Evolutionary conservation across 2,888 invertebrate genomes (phyloP).

Genomic region (Darwinula stevensoni): DNA sequence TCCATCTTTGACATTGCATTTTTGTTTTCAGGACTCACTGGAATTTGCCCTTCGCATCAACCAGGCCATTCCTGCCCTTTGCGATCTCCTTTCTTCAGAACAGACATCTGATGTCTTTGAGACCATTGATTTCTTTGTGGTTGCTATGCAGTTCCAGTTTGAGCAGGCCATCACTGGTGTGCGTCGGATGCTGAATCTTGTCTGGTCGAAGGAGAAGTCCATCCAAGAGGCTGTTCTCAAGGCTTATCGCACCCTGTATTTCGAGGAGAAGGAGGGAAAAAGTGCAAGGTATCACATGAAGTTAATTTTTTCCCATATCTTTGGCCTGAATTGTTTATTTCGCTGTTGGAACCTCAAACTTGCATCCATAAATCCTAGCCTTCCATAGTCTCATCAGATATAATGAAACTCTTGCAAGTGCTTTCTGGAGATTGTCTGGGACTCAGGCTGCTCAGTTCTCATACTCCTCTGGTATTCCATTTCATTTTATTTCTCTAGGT

Average conservation of each 20-base stretch:
- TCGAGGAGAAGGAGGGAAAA: constrained; percentile 15
- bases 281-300: neutral
- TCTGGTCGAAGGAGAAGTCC: constrained; percentile 47
- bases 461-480: too few species aligned
- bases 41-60: constrained; percentile 23
- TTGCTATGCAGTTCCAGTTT: constrained; percentile 42
- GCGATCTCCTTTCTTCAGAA: constrained; percentile 30
- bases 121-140: constrained; percentile 60
- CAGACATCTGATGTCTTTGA: constrained; percentile 48
- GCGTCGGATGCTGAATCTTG: constrained; percentile 39
- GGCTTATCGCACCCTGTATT: constrained; percentile 41
- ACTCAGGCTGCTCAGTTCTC: too few species aligned
- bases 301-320: neutral
- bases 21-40: constrained; percentile 21
- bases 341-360: too few species aligned
- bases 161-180: constrained; percentile 37
- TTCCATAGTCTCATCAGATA: too few species aligned
- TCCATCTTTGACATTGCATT: constrained; percentile 7
- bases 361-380: too few species aligned
- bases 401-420: too few species aligned
- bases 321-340: constrained; percentile 1
- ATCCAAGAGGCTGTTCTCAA: constrained; percentile 35
- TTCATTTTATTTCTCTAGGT: constrained; percentile 3
- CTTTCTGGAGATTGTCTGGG: too few species aligned
- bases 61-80: constrained; percentile 29